These are phyloP conservation scores for Haemorhous mexicanus DNA, from an alignment of 2,113 vertebrate genomes.

Conservation along the genomic window DNA sequence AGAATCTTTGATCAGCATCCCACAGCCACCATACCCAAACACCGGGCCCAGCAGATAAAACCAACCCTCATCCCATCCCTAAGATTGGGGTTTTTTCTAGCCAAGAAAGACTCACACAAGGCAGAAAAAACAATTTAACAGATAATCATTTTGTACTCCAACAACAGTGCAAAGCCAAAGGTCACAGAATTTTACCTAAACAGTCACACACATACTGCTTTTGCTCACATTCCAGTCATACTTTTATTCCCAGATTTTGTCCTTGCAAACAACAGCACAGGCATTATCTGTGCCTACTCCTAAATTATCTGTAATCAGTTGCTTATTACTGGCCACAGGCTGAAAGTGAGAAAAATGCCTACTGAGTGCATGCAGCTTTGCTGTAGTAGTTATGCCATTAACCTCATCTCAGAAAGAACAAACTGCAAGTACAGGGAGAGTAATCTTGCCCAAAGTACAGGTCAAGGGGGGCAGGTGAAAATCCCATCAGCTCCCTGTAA, in stretches of 20 bases:
- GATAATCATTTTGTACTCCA: neutral
- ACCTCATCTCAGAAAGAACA: neutral
- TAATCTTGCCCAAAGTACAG: neutral
- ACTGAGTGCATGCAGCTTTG: neutral
- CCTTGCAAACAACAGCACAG: neutral
- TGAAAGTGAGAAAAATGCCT: neutral
- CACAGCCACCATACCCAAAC: neutral
- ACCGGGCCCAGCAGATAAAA: neutral
- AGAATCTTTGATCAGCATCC: neutral
- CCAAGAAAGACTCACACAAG: neutral
- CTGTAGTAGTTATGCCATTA: neutral
- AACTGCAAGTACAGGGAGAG: neutral
- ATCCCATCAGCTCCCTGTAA: neutral
- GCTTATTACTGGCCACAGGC: neutral
- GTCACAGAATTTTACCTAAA: neutral
- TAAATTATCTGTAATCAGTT: neutral
- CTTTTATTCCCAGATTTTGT: neutral
- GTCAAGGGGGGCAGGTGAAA: neutral
- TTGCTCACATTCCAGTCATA: neutral
- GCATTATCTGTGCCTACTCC: neutral
- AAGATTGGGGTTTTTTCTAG: neutral
- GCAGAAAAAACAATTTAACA: neutral
- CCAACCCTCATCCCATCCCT: neutral
- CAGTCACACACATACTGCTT: neutral
- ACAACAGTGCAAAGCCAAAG: neutral